Conservation (phyloP, 2,113 vertebrate species). For the Ceyx margarethae region DNA sequence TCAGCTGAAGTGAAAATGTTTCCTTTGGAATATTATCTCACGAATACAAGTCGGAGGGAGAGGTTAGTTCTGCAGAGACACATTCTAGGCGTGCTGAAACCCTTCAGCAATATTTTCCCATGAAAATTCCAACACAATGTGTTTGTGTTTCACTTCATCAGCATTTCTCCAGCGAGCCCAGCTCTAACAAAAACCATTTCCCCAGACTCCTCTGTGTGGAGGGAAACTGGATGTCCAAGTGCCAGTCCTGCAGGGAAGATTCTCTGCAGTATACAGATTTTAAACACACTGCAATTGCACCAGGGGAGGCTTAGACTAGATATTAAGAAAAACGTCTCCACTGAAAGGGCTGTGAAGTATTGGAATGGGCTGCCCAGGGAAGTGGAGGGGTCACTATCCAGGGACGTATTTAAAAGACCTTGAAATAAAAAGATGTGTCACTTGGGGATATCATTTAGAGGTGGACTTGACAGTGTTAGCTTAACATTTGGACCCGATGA, state of each 20-base stretch:
- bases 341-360: background rate
- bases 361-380: background rate
- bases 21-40: background rate
- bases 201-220: background rate
- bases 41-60: background rate
- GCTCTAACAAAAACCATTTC: constrained; percentile 12
- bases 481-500: background rate
- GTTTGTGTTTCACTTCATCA: constrained; percentile 49
- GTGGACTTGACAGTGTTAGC: background rate
- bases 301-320: background rate
- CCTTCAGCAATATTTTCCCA: constrained; percentile 23
- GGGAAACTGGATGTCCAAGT: constrained; percentile 31
- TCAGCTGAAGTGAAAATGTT: background rate
- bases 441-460: background rate
- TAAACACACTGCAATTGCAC: background rate
- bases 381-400: background rate
- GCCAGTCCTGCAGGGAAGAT: constrained; percentile 17
- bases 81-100: background rate
- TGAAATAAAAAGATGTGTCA: background rate
- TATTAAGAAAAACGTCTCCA: background rate
- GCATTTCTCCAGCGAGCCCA: background rate
- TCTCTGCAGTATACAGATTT: background rate
- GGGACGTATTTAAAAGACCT: background rate
- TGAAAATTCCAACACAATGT: constrained; percentile 29
- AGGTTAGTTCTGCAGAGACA: background rate